Evolutionary conservation across 2,797 vertebrate species (phyloP).

Genomic region (Heliangelus exortis): DNA sequence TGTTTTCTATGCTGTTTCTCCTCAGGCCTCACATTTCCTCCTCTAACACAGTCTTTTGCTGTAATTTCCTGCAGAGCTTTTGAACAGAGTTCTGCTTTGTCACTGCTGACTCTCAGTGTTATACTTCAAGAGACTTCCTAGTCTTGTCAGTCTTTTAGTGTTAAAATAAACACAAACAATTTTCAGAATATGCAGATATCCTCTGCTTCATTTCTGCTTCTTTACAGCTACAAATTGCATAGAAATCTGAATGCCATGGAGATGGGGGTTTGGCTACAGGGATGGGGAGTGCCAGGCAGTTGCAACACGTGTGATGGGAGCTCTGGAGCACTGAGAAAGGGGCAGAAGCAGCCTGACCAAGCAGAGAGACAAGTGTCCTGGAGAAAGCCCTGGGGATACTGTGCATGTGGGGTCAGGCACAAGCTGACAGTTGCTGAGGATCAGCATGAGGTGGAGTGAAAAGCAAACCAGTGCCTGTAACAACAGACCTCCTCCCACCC

Average conservation of each 20-base stretch:
- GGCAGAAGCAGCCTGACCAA: neutral
- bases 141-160: neutral
- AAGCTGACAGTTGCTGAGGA: neutral
- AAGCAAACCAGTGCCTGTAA: neutral
- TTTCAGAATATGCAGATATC: constrained; percentile 4
- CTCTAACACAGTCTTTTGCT: neutral
- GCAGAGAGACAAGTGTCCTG: neutral
- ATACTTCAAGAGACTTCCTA: neutral
- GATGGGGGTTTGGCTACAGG: neutral
- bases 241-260: neutral
- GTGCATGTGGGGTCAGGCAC: neutral
- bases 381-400: neutral
- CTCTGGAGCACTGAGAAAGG: neutral
- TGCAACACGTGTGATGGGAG: neutral
- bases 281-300: neutral
- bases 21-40: neutral
- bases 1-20: neutral
- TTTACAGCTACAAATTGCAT: neutral
- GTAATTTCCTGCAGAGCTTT: neutral
- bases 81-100: neutral
- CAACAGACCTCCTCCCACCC: neutral
- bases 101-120: neutral
- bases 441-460: accelerated
- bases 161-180: neutral
- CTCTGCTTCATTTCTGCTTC: neutral